Conservation (phyloP, 2,888 invertebrate species). For the Drosophila kokeensis region DNA sequence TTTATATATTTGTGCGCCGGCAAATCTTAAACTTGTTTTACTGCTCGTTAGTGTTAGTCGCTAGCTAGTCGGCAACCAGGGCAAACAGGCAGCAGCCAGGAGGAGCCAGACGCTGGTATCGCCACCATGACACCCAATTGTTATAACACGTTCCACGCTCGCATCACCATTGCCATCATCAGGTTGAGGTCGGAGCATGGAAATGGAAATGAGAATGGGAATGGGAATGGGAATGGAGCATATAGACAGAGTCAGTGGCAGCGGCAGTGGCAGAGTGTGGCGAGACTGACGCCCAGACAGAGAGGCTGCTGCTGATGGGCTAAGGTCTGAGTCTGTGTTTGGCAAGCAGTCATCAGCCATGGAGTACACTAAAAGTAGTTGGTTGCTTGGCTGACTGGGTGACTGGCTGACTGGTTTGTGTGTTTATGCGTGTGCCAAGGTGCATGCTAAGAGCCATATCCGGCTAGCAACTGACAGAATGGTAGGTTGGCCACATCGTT, state of each 20-base stretch:
- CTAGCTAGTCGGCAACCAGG: conserved; percentile 37
- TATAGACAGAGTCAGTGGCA: neutral
- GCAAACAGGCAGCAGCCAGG: neutral
- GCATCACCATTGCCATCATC: conserved; percentile 16
- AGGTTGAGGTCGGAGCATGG: conserved; percentile 5
- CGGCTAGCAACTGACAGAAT: conserved; percentile 9
- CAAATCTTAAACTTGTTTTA: conserved; percentile 81
- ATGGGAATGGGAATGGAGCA: neutral
- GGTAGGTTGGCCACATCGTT: conserved; percentile 29
- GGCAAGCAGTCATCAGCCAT: conserved; percentile 63
- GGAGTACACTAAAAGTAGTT: conserved; percentile 59
- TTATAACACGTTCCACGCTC: conserved; percentile 69
- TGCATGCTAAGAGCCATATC: conserved; percentile 75
- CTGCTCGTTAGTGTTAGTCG: conserved; percentile 79
- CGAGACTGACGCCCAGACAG: conserved; percentile 1
- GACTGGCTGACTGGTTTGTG: conserved; percentile 36
- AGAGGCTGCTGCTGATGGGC: conserved; percentile 13
- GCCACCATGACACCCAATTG: conserved; percentile 72
- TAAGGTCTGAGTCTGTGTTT: conserved; percentile 54
- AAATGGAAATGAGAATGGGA: neutral
- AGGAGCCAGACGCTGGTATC: conserved; percentile 13
- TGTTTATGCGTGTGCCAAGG: conserved; percentile 66
- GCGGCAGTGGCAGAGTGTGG: conserved; percentile 1
- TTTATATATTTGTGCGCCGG: conserved; percentile 73
- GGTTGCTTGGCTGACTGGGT: conserved; percentile 12